phyloP scores from a whole-genome alignment of 2,797 vertebrate genomes.

The Momotus momota region DNA sequence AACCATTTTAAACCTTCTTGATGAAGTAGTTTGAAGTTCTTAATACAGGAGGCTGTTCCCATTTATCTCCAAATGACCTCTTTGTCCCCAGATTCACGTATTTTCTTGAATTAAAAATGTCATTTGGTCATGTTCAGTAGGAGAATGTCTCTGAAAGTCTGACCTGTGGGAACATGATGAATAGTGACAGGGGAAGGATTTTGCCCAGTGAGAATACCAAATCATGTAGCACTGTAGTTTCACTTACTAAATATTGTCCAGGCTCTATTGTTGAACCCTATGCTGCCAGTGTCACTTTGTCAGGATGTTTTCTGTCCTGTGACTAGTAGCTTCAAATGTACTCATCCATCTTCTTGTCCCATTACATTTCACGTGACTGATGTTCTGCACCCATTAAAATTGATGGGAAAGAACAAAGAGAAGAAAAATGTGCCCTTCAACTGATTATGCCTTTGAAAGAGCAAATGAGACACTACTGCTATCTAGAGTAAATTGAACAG shows the following conservation, averaged over 20 bases:
- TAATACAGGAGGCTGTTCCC: constrained; percentile 13
- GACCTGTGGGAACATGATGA: constrained; percentile 56
- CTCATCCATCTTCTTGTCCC: constrained; percentile 93
- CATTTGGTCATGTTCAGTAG: constrained; percentile 57
- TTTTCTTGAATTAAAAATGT: constrained; percentile 65
- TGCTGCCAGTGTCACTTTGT: constrained; percentile 76
- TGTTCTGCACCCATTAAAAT: constrained; percentile 92
- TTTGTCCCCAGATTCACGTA: constrained; percentile 52
- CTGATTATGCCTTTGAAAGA: constrained; percentile 80
- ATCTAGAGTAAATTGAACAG: constrained; percentile 61
- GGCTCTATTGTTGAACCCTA: constrained; percentile 70
- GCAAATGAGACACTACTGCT: constrained; percentile 74
- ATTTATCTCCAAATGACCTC: constrained; percentile 43
- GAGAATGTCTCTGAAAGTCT: constrained; percentile 64
- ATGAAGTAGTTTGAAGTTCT: constrained; percentile 40
- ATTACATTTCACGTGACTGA: constrained; percentile 90
- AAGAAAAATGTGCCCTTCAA: constrained; percentile 82
- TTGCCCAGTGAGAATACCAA: constrained; percentile 68
- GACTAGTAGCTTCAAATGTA: constrained; percentile 86
- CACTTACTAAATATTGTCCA: constrained; percentile 77
- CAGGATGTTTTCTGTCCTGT: constrained; percentile 84
- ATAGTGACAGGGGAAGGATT: constrained; percentile 72
- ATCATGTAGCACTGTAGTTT: constrained; percentile 56
- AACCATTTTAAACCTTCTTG: not conserved
- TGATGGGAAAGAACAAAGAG: constrained; percentile 87